A percentile compares a stretch with the other conserved stretches of the same genome.
Conservation (phyloP, 2,113 vertebrate species). For the Tachysurus fulvidraco region DNA sequence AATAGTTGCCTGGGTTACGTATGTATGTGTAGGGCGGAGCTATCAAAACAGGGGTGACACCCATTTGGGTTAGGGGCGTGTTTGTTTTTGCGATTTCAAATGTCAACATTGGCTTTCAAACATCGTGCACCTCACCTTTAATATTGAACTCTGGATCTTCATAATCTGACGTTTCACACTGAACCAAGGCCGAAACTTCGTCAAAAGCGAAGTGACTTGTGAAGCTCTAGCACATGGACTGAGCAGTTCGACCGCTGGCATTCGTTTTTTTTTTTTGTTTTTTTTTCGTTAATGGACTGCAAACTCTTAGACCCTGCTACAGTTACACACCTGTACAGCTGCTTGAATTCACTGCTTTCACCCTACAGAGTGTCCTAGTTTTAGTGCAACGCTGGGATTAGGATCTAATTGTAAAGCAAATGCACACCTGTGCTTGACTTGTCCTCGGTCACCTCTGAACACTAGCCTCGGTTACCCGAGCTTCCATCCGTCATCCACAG, state of each 20-base stretch:
- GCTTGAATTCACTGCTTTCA: constrained; percentile 7
- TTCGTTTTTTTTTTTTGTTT: background rate
- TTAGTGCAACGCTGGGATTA: background rate
- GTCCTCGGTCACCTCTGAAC: constrained; percentile 32
- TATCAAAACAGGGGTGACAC: too few species aligned
- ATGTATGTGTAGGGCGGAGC: too few species aligned
- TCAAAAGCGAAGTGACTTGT: background rate
- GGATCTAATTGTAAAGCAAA: constrained; percentile 27
- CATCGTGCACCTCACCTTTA: too few species aligned
- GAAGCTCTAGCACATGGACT: background rate
- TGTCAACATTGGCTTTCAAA: too few species aligned
- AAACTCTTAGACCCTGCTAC: constrained; percentile 5
- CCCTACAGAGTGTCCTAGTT: constrained; percentile 5
- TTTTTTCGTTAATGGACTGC: constrained; percentile 15
- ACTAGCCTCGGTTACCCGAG: constrained; percentile 4
- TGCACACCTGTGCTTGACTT: constrained; percentile 25
- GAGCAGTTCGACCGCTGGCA: background rate
- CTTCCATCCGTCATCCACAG: background rate
- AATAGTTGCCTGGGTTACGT: too few species aligned
- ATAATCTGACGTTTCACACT: too few species aligned
- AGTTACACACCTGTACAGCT: constrained; percentile 27
- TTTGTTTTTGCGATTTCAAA: too few species aligned
- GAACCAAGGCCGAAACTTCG: too few species aligned
- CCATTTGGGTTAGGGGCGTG: too few species aligned
- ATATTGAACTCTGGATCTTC: too few species aligned